Conservation (phyloP, 2,797 vertebrate genomes). For the Thripadectes ignobilis region DNA sequence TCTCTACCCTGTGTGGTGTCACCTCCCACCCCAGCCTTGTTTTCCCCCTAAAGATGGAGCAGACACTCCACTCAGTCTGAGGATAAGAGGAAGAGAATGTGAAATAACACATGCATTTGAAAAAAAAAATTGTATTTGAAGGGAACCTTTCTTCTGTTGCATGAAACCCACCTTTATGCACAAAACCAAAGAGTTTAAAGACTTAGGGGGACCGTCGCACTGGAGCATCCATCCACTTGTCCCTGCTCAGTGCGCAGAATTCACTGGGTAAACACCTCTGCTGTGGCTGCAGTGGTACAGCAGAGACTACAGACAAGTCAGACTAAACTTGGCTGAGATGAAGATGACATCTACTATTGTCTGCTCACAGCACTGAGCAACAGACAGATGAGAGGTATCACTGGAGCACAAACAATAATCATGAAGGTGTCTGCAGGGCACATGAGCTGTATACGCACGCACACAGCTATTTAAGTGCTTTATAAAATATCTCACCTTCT, state of each 20-base stretch:
- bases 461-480: neutral
- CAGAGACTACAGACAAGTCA: neutral
- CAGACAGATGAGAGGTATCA: neutral
- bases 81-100: neutral
- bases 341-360: neutral
- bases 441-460: neutral
- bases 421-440: conserved; percentile 2
- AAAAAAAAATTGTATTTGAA: neutral
- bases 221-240: neutral
- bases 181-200: neutral
- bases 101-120: neutral
- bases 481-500: conserved; percentile 38
- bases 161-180: neutral
- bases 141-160: neutral
- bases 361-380: neutral
- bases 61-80: neutral
- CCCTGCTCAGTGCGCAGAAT: neutral
- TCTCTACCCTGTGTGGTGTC: neutral
- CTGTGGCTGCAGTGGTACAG: neutral
- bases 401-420: conserved; percentile 10
- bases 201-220: neutral
- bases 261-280: neutral
- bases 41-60: neutral
- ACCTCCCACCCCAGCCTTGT: neutral
- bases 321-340: neutral